Conservation (phyloP, 2,888 invertebrate genomes). For the Synanthedon vespiformis region DNA sequence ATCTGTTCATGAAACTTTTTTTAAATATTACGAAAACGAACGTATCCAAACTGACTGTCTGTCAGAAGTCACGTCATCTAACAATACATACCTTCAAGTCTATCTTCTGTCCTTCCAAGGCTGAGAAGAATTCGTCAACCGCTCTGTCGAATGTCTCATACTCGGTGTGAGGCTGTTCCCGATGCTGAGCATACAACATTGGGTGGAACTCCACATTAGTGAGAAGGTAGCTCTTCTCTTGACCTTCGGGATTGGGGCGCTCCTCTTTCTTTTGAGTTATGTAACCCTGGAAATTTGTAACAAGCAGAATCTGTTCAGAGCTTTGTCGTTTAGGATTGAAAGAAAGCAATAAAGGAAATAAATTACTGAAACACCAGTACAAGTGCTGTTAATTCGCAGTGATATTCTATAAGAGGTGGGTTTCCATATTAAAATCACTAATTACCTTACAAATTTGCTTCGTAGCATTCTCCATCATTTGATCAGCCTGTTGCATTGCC, state of each 20-base stretch:
- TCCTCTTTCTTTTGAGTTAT: constrained; percentile 88
- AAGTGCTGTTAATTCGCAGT: not conserved
- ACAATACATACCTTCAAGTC: constrained; percentile 79
- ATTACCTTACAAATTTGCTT: constrained; percentile 68
- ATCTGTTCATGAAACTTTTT: no score
- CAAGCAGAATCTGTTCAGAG: no score
- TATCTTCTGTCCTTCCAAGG: constrained; percentile 92
- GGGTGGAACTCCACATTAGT: constrained; percentile 97
- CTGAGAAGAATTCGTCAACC: constrained; percentile 96
- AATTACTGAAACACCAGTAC: not conserved
- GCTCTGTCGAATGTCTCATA: constrained; percentile 86
- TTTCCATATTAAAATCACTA: not conserved
- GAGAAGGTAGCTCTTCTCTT: constrained; percentile 70
- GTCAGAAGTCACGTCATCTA: not conserved
- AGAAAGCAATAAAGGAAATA: no score
- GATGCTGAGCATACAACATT: constrained; percentile 81
- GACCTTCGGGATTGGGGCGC: constrained; percentile 66
- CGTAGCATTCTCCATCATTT: constrained; percentile 71
- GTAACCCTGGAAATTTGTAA: constrained; percentile 72
- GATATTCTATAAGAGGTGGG: not conserved
- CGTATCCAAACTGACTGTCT: no score
- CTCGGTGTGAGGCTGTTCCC: constrained; percentile 69
- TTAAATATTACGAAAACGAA: no score
- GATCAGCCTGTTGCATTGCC: constrained; percentile 78
- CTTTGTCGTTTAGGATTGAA: no score